phyloP scores from a whole-genome alignment of 2,113 vertebrate species.

The Struthio camelus region DNA sequence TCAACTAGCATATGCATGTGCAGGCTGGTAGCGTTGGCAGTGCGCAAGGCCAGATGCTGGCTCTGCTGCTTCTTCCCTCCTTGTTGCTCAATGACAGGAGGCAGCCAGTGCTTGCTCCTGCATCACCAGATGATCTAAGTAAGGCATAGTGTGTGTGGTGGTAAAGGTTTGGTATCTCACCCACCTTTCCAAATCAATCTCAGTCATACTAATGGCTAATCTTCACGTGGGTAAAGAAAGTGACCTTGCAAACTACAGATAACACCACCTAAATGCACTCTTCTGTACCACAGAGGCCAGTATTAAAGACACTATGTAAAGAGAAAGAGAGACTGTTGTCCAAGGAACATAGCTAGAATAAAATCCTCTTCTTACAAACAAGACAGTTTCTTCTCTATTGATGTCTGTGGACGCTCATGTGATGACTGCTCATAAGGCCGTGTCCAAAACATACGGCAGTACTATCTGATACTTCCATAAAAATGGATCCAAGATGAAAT shows the following conservation, averaged over 20 bases:
- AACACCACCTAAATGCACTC: neutral
- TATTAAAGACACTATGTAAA: neutral
- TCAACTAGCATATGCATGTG: neutral
- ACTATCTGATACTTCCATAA: neutral
- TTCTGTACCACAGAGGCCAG: neutral
- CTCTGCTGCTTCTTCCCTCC: neutral
- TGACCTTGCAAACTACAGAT: neutral
- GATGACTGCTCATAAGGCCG: neutral
- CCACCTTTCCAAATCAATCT: neutral
- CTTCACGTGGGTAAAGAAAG: neutral
- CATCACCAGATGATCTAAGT: neutral
- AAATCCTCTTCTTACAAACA: neutral
- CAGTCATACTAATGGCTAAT: neutral
- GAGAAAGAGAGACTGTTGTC: neutral
- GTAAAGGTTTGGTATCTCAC: neutral
- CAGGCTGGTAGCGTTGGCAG: neutral
- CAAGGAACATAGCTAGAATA: rapidly evolving
- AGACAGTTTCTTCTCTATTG: rapidly evolving
- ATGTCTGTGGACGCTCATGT: neutral
- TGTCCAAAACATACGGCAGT: neutral
- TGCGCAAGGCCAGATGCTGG: neutral
- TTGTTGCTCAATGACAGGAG: neutral
- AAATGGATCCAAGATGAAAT: neutral
- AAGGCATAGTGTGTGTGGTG: neutral
- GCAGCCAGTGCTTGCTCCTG: neutral